Evolutionary conservation across 2,888 invertebrate species (phyloP).

Genomic region (Hydrotaea diabolus): DNA sequence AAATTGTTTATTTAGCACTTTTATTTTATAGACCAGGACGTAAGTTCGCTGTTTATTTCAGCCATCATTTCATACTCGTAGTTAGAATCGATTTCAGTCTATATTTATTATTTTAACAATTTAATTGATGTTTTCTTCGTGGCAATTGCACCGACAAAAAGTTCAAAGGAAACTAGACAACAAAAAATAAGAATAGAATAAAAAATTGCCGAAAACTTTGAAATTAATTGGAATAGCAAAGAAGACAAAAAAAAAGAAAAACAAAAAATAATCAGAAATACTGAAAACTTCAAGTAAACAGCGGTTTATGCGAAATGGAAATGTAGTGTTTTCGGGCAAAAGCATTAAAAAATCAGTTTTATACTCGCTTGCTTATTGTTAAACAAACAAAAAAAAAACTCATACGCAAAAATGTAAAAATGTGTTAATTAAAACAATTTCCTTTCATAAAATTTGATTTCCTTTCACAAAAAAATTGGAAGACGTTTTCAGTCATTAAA

Average conservation of each 20-base stretch:
- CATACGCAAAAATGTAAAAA: too few relatives aligned
- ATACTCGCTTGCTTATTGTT: too few relatives aligned
- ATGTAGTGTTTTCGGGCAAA: neutral
- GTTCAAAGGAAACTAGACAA: neutral
- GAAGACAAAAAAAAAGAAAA: neutral
- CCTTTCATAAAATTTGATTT: conserved; percentile 50
- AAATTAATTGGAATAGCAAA: conserved; percentile 51
- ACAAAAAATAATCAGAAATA: too few relatives aligned
- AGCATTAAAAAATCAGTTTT: neutral
- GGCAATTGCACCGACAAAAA: conserved; percentile 46
- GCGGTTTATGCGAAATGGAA: neutral
- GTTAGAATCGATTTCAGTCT: neutral
- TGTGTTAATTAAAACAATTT: conserved; percentile 60
- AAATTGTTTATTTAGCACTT: neutral
- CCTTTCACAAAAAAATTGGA: conserved; percentile 32
- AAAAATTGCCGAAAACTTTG: conserved; percentile 17
- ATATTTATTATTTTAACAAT: conserved; percentile 49
- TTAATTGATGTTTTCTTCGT: conserved; percentile 55
- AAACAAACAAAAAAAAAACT: too few relatives aligned
- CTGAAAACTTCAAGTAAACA: conserved; percentile 7
- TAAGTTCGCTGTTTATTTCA: too few relatives aligned
- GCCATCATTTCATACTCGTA: too few relatives aligned
- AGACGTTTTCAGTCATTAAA: neutral
- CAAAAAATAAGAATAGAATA: neutral
- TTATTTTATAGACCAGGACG: too few relatives aligned